Conservation (phyloP, 1,140 invertebrate genomes). For the Bombus consobrinus region DNA sequence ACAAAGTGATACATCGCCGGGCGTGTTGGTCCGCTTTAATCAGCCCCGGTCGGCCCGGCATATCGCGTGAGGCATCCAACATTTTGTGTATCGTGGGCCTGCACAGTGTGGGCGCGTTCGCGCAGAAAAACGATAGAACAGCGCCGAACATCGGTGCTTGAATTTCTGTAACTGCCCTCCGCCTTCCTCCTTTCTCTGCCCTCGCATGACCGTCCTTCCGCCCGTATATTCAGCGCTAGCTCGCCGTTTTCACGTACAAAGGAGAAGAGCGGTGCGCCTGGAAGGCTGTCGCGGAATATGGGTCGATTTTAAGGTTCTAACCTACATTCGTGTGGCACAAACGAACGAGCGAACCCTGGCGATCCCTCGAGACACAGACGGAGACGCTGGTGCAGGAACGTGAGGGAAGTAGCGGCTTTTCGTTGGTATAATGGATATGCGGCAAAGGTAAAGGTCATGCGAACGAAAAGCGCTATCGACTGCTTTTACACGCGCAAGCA, state of each 20-base stretch:
- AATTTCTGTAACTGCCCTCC: slow-evolving; percentile 20
- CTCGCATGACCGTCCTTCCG: slow-evolving; percentile 14
- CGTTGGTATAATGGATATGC: slow-evolving; percentile 53
- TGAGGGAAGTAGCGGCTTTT: not conserved
- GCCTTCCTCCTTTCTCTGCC: not conserved
- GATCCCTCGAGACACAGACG: slow-evolving; percentile 27
- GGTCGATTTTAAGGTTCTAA: slow-evolving; percentile 70
- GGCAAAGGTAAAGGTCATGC: slow-evolving; percentile 75
- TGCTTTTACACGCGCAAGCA: slow-evolving; percentile 60
- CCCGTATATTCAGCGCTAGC: not conserved
- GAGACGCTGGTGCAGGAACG: slow-evolving; percentile 16
- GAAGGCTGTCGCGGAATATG: slow-evolving; percentile 65
- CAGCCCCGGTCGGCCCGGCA: slow-evolving; percentile 26
- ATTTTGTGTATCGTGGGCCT: slow-evolving; percentile 30
- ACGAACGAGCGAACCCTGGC: slow-evolving; percentile 27
- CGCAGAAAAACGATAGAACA: slow-evolving; percentile 50
- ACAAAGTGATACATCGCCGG: slow-evolving; percentile 18
- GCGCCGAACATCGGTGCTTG: not conserved
- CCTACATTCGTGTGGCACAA: slow-evolving; percentile 58
- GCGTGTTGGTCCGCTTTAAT: slow-evolving; percentile 54
- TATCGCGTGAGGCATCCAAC: slow-evolving; percentile 49
- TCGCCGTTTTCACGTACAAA: slow-evolving; percentile 4
- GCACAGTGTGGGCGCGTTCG: slow-evolving; percentile 13
- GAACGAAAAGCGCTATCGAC: slow-evolving; percentile 61
- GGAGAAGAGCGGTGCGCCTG: slow-evolving; percentile 12